These are phyloP conservation scores for Cephus runcator DNA, from an alignment of 2,888 invertebrate species.

Conservation along the genomic window DNA sequence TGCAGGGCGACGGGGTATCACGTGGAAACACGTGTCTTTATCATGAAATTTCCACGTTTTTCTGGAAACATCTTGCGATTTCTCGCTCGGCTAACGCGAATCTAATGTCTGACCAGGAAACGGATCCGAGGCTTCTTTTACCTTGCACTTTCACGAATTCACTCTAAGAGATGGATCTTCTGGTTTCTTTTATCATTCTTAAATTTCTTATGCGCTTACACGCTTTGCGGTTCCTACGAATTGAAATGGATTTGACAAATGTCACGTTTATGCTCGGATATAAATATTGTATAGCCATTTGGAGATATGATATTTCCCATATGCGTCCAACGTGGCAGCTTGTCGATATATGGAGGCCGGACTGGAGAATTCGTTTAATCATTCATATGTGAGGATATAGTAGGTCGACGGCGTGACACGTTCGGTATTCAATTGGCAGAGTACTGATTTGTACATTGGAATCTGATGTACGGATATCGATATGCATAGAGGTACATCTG, in stretches of 20 bases:
- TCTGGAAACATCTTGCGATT: not conserved
- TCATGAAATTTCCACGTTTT: conserved; percentile 11
- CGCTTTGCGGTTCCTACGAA: not conserved
- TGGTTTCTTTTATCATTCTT: not conserved
- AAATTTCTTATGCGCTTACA: not conserved
- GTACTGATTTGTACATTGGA: not conserved
- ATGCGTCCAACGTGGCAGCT: not conserved
- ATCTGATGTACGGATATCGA: not conserved
- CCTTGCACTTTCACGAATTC: not conserved
- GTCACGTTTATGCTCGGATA: not conserved
- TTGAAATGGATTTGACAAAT: not conserved
- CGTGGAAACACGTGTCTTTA: conserved; percentile 1
- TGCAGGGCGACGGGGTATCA: not conserved
- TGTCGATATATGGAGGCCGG: not conserved
- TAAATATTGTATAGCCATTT: not conserved
- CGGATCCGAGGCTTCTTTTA: not conserved
- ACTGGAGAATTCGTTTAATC: not conserved
- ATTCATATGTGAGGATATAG: not conserved
- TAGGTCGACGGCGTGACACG: not conserved
- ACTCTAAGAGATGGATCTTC: not conserved
- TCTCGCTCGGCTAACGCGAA: conserved; percentile 34
- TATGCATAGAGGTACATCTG: not conserved
- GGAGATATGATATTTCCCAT: not conserved
- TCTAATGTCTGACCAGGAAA: conserved; percentile 27
- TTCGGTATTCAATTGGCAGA: not conserved